Evolutionary conservation across 2,113 vertebrate genomes (phyloP), one percentile per base, ranked within the genome.

Genomic region (Miniopterus natalensis): DNA sequence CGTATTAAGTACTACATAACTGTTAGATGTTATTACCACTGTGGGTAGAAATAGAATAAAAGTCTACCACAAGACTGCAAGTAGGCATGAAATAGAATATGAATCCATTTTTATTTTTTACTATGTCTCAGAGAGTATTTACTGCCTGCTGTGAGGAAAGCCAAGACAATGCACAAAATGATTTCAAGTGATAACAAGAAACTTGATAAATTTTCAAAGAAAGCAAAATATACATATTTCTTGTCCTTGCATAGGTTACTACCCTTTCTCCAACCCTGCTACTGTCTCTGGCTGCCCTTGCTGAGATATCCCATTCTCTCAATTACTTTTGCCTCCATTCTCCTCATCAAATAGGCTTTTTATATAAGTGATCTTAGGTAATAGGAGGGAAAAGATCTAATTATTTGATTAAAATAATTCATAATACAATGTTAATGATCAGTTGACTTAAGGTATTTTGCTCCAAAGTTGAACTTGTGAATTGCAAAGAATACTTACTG

Each of bases 341-440:
- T 29, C 25, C 23, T 90, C 21, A 63, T 78, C 77, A 84, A 61
- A 36, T 13, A 84, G 40, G 15, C 40, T 42, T 13, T 84, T 96
- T 78, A 14, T 86, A 29, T 21, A 63, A 31, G 49, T 84, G 36
- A 66, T 79, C 91, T 94, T 81, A 86, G 49, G 79, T 89, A 47
- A 81, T 91, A 81, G 59, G 65, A 79, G 27, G 65, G 66, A 74
- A 96, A 85, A 95, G 23, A 79, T 81, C 59, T 85, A 73, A 73
- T 95, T 93, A 74, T 88, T 93, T 93, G 12, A 57, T 87, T 86
- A 65, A 77, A 93, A 66, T 88, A 94, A 85, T 71, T 92, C 25
- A 86, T 4, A 36, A 42, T 47, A 85, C 75, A 21, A 74, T 84
- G 21, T 90, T 94, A 79, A 90, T 87, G 65, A 84, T 45, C 42